Conservation (phyloP, 2,113 vertebrate genomes). For the Felis chaus region DNA sequence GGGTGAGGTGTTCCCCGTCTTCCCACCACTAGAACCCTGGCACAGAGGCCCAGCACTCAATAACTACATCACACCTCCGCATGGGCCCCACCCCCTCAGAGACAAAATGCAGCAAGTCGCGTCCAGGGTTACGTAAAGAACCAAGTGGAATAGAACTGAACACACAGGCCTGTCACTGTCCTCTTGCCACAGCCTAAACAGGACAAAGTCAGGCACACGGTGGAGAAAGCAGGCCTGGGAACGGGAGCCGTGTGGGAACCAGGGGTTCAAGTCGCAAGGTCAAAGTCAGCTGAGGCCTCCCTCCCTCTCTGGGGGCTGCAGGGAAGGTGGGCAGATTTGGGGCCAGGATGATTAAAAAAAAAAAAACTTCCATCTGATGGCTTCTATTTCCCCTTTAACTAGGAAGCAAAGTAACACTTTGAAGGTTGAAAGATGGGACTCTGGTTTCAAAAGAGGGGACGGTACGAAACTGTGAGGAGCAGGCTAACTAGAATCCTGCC, state of each 20-base stretch:
- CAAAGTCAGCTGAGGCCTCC: neutral
- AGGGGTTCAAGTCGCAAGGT: neutral
- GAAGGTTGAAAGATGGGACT: neutral
- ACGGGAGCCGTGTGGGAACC: neutral
- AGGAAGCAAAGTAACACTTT: neutral
- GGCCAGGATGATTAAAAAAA: neutral
- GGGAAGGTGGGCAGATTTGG: neutral
- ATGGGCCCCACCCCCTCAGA: neutral
- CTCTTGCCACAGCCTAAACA: neutral
- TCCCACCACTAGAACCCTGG: too few relatives aligned
- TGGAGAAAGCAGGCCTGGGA: neutral
- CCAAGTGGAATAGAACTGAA: neutral
- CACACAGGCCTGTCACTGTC: rapidly evolving
- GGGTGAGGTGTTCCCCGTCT: rapidly evolving
- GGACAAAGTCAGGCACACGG: neutral
- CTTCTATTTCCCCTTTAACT: neutral
- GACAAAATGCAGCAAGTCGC: neutral
- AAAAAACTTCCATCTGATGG: neutral
- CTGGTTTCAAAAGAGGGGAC: neutral
- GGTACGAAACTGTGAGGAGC: rapidly evolving
- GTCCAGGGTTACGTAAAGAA: neutral
- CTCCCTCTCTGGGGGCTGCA: neutral
- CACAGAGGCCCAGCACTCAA: neutral
- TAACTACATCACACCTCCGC: neutral
- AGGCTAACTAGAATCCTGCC: rapidly evolving